These are phyloP conservation scores for Thalassoma bifasciatum DNA, from an alignment of 2,113 vertebrate species.

Conservation along the genomic window DNA sequence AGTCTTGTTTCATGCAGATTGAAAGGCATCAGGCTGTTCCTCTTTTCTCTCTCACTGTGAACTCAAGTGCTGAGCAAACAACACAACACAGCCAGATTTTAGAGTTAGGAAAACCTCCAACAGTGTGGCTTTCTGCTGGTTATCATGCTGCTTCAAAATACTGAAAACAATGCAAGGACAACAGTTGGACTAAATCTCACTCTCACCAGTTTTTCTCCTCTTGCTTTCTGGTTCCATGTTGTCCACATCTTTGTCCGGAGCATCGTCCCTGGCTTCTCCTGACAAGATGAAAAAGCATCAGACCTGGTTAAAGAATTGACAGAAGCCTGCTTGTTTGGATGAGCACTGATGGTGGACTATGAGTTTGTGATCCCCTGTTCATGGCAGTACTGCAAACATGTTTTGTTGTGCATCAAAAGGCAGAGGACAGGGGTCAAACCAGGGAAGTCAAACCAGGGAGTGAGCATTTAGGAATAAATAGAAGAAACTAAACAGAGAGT, in stretches of 20 bases:
- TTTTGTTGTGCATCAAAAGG: no score
- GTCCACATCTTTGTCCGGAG: conserved; percentile 45
- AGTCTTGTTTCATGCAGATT: neutral
- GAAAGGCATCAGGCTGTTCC: neutral
- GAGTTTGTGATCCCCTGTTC: no score
- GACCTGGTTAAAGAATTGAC: neutral
- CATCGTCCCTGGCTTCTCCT: conserved; percentile 26
- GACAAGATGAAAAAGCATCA: conserved; percentile 5
- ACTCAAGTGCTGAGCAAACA: neutral
- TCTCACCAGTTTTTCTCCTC: conserved; percentile 83
- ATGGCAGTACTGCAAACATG: no score
- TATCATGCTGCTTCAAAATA: neutral
- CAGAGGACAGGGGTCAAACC: no score
- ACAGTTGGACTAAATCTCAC: conserved; percentile 52
- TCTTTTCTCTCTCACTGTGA: no score
- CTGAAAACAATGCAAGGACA: neutral
- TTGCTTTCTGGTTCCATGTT: conserved; percentile 85
- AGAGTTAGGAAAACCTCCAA: no score
- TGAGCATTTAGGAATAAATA: no score
- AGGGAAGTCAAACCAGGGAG: no score
- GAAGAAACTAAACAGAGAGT: no score
- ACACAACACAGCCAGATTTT: neutral
- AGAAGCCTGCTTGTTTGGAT: no score
- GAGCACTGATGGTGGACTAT: no score
- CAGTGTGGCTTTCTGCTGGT: neutral